These are phyloP conservation scores for Callocephalon fimbriatum DNA, from an alignment of 2,113 vertebrate genomes.

Conservation along the genomic window DNA sequence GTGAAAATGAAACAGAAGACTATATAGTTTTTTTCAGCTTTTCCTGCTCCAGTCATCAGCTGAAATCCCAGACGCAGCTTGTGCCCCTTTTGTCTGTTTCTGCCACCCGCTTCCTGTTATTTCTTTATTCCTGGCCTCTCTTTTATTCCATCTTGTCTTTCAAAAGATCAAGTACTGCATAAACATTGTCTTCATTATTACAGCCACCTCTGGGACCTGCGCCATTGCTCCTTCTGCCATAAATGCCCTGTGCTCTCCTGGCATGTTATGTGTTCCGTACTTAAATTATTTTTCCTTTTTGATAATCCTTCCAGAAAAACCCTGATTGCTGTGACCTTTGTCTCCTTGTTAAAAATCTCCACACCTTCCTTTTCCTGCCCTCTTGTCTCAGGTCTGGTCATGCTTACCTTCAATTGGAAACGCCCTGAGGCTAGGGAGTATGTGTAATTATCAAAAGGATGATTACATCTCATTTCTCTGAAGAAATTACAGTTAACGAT, in stretches of 20 bases:
- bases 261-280: neutral
- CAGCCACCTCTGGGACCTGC: neutral
- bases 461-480: neutral
- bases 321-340: neutral
- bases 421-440: neutral
- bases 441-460: neutral
- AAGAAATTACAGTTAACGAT: neutral
- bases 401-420: neutral
- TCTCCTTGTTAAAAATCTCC: neutral
- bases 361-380: neutral
- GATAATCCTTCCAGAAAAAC: neutral
- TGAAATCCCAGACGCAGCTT: neutral
- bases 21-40: neutral
- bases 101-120: neutral
- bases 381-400: neutral
- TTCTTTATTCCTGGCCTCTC: neutral
- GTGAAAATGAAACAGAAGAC: neutral
- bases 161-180: neutral
- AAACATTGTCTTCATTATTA: neutral
- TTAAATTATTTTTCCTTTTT: neutral
- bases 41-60: neutral
- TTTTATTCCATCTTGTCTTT: neutral
- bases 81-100: neutral
- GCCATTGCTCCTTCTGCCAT: neutral
- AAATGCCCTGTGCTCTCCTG: neutral